Base-by-base conservation (phyloP, 2,797 vertebrate species). In the Siniperca obscura region DNA sequence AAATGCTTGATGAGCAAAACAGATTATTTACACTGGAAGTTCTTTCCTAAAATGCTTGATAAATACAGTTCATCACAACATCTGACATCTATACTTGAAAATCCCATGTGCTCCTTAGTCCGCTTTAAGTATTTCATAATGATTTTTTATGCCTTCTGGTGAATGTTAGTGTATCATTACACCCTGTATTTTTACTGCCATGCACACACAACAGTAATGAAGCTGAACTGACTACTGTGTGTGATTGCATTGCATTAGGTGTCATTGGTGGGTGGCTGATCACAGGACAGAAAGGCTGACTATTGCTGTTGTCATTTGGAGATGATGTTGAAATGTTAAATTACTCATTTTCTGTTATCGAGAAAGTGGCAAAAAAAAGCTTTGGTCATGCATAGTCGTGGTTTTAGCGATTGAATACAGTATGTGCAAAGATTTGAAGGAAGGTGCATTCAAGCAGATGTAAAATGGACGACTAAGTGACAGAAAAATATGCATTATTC, bases 171-270 rank as follows among this genome's bases (percentile, higher is more conserved):
- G 79, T 53, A 55, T 53, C 48, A 61, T 52, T 56, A 67, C 65
- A 42, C 61, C 60, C 70, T 61, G 62, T 95, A 93, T 95, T 94
- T 96, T 95, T 89, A 90, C 91, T 94, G 89, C 95, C 97, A 98
- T 98, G 97, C 97, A 97, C 95, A 96, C 96, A 96, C 93, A 95
- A 95, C 95, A 92, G 92, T 94, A 86, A 74, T 78, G 65, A 81
- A 83, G 80, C 76, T 72, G 71, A 83, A 78, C 57, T 72, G 78
- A 84, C 68, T 59, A 61, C 40, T 7, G 66, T 83, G 86, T 81
- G 74, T 81, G 81, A 78, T 59, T 78, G 65, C 64, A 50, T 66
- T 80, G 59, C 76, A 66, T 82, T 68, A 61, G 56, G 52, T 74
- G 70, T 85, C 61, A 46, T 4, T 80, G 79, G 83, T 87, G 82